Conservation (phyloP, 2,113 vertebrate genomes). For the Stomatorhinus ivindoensis region DNA sequence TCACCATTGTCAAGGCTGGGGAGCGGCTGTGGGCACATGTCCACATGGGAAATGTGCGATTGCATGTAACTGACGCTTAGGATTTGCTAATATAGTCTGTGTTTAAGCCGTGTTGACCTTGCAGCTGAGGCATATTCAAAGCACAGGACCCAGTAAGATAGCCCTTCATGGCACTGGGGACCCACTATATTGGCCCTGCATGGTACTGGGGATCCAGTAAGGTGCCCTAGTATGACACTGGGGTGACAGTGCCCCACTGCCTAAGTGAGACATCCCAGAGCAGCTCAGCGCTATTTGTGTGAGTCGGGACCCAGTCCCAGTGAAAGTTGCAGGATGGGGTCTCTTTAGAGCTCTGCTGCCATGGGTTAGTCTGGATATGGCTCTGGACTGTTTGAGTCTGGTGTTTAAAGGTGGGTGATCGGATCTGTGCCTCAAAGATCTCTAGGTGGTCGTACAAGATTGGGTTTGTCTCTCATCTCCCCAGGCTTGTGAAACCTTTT, state of each 20-base stretch:
- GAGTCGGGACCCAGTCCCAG: background rate
- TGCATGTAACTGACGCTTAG: background rate
- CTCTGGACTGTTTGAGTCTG: background rate
- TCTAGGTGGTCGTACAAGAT: background rate
- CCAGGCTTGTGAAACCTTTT: background rate
- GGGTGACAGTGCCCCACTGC: background rate
- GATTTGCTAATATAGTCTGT: background rate
- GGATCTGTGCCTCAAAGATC: background rate
- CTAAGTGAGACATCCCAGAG: background rate
- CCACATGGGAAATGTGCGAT: background rate
- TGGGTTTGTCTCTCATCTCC: background rate
- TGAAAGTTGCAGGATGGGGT: background rate
- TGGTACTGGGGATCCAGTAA: background rate
- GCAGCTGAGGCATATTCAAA: background rate
- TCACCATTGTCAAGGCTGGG: background rate
- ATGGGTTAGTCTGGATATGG: background rate
- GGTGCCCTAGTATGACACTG: background rate
- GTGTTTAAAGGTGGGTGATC: background rate
- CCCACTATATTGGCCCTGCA: background rate
- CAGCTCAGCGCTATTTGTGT: background rate
- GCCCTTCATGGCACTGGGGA: background rate
- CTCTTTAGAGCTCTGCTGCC: background rate
- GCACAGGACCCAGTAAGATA: background rate
- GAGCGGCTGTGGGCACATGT: background rate
- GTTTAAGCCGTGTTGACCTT: background rate